Evolutionary conservation across 2,797 vertebrate species (phyloP).

Genomic region (Gymnothorax reevesii): DNA sequence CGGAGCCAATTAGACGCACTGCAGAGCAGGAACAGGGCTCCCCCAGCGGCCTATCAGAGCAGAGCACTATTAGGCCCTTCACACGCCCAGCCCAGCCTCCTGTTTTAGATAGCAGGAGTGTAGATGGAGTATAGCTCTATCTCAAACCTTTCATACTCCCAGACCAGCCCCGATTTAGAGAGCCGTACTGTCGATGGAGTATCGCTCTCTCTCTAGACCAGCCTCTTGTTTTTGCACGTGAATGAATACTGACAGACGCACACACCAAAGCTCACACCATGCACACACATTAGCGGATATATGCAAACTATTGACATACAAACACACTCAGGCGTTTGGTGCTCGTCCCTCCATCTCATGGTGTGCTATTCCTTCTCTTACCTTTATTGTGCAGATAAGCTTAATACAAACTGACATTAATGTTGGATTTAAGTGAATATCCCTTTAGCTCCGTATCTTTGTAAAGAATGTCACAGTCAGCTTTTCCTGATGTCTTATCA

Average conservation of each 20-base stretch:
- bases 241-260: not conserved
- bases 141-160: too few species aligned
- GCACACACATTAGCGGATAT: not conserved
- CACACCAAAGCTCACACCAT: not conserved
- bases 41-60: not conserved
- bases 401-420: not conserved
- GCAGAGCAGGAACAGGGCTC: not conserved
- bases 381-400: not conserved
- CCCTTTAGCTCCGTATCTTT: not conserved
- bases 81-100: not conserved
- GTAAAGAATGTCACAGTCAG: not conserved
- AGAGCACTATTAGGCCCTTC: not conserved
- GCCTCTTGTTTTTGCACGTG: too few species aligned
- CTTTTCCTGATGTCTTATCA: not conserved
- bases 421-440: not conserved
- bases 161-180: too few species aligned
- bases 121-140: not conserved
- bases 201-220: too few species aligned
- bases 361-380: not conserved
- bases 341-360: not conserved
- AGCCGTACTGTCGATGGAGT: too few species aligned
- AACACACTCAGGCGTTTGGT: not conserved
- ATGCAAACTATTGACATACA: constrained; percentile 13
- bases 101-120: not conserved
- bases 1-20: not conserved